phyloP scores from a whole-genome alignment of 1,140 invertebrate species.

The Zaprionus tsacasi region DNA sequence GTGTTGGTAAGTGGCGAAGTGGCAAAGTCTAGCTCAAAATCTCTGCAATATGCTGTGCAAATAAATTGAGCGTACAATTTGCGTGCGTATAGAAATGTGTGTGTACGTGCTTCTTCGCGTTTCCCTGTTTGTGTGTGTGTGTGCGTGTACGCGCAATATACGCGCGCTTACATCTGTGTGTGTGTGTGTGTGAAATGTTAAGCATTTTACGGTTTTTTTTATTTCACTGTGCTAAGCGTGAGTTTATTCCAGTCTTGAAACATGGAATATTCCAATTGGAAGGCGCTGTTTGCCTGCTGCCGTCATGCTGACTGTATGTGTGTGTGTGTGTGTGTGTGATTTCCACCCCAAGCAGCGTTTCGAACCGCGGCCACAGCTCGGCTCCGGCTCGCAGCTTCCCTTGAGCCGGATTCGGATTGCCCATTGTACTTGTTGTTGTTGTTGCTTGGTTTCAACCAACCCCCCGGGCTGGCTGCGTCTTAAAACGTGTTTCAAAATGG shows the following conservation, averaged over 20 bases:
- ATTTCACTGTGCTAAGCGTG: constrained; percentile 13
- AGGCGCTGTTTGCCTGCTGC: constrained; percentile 17
- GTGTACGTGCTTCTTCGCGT: neutral
- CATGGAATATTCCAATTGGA: constrained; percentile 42
- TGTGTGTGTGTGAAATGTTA: constrained; percentile 12
- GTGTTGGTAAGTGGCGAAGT: constrained; percentile 8
- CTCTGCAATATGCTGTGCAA: constrained; percentile 37
- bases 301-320: neutral
- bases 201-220: neutral
- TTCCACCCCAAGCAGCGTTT: constrained; percentile 65
- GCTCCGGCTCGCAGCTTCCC: constrained; percentile 54
- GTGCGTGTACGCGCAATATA: neutral
- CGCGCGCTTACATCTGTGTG: neutral
- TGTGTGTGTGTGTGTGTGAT: constrained; percentile 29
- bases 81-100: neutral
- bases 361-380: constrained; percentile 59
- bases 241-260: constrained; percentile 17
- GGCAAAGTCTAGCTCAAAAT: constrained; percentile 51
- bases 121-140: constrained; percentile 15
- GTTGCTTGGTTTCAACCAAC: constrained; percentile 44
- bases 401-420: constrained; percentile 57
- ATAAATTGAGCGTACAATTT: constrained; percentile 4
- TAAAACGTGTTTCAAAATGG: constrained; percentile 71
- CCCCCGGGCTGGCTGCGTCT: constrained; percentile 45
- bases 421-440: constrained; percentile 20